These are phyloP conservation scores for Drosophila picticornis DNA, from an alignment of 2,888 invertebrate species.

Conservation along the genomic window DNA sequence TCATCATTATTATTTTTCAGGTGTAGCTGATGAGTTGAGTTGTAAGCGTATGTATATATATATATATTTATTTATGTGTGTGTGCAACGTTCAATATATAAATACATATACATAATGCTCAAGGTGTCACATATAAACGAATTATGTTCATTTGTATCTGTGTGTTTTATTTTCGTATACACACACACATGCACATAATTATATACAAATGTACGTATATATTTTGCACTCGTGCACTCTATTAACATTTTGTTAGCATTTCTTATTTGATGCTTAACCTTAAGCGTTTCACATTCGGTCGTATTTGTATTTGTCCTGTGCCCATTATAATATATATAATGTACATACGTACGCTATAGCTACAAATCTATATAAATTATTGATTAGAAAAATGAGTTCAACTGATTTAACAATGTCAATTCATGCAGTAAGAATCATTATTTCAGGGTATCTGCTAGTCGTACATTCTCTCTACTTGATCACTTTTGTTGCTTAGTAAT, in stretches of 20 bases:
- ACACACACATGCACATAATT: constrained; percentile 14
- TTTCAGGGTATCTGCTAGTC: constrained; percentile 1
- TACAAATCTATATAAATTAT: not conserved
- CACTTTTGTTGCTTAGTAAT: constrained; percentile 1
- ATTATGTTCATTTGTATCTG: constrained; percentile 34
- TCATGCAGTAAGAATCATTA: not conserved
- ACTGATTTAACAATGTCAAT: not conserved
- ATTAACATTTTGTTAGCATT: constrained; percentile 53
- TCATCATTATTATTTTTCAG: constrained; percentile 33
- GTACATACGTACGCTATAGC: not conserved
- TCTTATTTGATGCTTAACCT: constrained; percentile 49
- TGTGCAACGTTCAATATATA: constrained; percentile 29
- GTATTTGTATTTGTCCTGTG: constrained; percentile 3
- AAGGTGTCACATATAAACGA: constrained; percentile 62
- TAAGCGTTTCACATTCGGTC: constrained; percentile 51
- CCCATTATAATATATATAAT: not conserved
- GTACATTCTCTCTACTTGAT: not conserved
- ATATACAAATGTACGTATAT: constrained; percentile 6
- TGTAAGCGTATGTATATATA: constrained; percentile 17
- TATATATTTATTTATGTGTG: constrained; percentile 17
- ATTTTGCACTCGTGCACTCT: constrained; percentile 75
- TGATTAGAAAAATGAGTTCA: not conserved
- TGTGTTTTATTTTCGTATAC: constrained; percentile 70
- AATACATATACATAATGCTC: constrained; percentile 48
- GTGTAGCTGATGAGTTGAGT: constrained; percentile 30